Base-by-base conservation (phyloP, 2,888 invertebrate genomes). In the Crioceris asparagi region DNA sequence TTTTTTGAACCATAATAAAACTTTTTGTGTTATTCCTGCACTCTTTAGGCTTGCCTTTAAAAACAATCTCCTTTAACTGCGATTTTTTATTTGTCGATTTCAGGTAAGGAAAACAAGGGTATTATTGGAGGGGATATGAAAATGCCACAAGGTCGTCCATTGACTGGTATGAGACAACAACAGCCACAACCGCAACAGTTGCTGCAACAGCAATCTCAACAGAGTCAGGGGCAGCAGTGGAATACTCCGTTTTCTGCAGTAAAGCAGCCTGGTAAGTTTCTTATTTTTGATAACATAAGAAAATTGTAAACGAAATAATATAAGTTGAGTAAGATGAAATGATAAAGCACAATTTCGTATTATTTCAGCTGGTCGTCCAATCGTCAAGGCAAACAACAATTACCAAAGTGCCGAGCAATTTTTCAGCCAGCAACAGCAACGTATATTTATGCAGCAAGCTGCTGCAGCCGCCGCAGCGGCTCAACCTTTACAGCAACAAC, bases 301-400 rank as follows among this genome's bases (percentile, higher is more conserved):
- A n/a, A n/a, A n/a, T n/a, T n/a, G n/a, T n/a, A n/a, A n/a, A n/a
- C n/a, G n/a, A n/a, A n/a, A n/a, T n/a, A n/a, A 6, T 21, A 21
- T 21, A 10, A 10, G 21, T 21, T 16, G 29, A 35, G 44, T 41
- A 38, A 36, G 40, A 38, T 19, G 19, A 29, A 21, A 17, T 40
- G 19, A n/a, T 33, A 3, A 4, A 21, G 17, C 17, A 14, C 32
- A 15, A 3, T 23, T 17, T 7, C n/a, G 10, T 29, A 12, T 18
- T 29, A 17, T 32, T 17, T 17, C 31, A 44, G 41, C 49, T 60
- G 74, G 74, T 46, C 70, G 74, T 47, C 70, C 74, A 27, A 74
- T 74, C 43, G 72, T 74, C 21, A 75, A 74, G 56, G 72, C 71
- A 10, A 68, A 68, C 46, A 55, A 59, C 37, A 63, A 59, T 46